phyloP scores from a whole-genome alignment of 2,113 vertebrate species.

The rabbit (Oryctolagus cuniculus) region DNA sequence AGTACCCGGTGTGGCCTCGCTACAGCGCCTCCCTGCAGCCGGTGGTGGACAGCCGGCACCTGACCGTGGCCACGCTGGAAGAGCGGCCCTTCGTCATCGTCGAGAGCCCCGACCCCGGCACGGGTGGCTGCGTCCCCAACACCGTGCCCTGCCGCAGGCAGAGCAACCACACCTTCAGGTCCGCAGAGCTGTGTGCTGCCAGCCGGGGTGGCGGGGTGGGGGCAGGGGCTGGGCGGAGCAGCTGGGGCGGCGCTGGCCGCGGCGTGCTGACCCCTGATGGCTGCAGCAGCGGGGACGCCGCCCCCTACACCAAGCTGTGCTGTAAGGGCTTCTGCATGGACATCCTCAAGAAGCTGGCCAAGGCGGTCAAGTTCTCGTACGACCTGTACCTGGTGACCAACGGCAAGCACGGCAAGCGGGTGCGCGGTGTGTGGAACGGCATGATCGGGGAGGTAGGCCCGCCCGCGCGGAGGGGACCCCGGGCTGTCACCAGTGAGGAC shows the following conservation, averaged over 20 bases:
- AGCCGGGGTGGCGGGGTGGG: rapidly evolving
- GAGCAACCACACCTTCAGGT: conserved; percentile 95
- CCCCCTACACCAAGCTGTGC: conserved; percentile 97
- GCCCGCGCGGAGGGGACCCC: not conserved
- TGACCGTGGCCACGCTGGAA: conserved; percentile 97
- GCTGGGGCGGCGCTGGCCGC: not conserved
- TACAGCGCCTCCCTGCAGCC: conserved; percentile 95
- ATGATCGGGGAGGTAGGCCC: conserved; percentile 98
- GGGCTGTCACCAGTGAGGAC: not conserved
- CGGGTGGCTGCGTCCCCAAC: conserved; percentile 96
- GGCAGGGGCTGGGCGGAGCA: not conserved
- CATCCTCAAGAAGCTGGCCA: conserved; percentile 98
- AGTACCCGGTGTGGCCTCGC: conserved; percentile 98
- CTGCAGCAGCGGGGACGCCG: conserved; percentile 81
- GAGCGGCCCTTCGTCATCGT: conserved; percentile 98
- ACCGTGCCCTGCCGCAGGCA: conserved; percentile 98
- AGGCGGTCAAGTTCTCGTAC: conserved; percentile 96
- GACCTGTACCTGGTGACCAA: conserved; percentile 99
- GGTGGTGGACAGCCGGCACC: conserved; percentile 94
- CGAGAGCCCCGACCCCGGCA: conserved; percentile 94
- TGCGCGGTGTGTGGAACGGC: conserved; percentile 97
- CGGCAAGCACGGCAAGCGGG: conserved; percentile 97
- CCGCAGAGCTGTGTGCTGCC: not conserved
- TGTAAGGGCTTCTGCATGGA: conserved; percentile 99
- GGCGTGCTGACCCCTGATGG: not conserved